Evolutionary conservation across 2,888 invertebrate genomes (phyloP), one percentile per base, ranked within the genome.

Genomic region (Drosophila ochracea): DNA sequence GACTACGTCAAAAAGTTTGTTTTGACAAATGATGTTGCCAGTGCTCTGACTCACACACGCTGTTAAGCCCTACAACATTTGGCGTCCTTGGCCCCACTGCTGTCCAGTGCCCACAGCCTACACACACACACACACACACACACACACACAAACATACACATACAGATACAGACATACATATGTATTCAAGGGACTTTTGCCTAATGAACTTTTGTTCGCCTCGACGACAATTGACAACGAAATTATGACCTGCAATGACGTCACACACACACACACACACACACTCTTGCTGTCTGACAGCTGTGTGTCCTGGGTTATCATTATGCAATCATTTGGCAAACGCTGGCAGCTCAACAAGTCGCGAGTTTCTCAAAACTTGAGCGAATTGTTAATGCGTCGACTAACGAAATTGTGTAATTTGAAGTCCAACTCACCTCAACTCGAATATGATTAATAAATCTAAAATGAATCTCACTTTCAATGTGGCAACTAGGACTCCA

Each of bases 11-110:
- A 84, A 84, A 87, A 85, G 89, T 85, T 89, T 86, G 80, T 89
- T 89, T 84, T 85, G 84, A 85, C 89, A 85, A 85, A 89, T 84
- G 87, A 89, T 89, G 84, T 82, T 80, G 89, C 77, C 35, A 55
- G 28, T 41, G 35, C 57, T 25, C 62, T 59, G 33, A 16, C 21
- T 33, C 33, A 47, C 47, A 21, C 47, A 47, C 47, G 16, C 25
- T 25, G 47, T 0, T 9, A 25, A 4, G 25, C 25, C 47, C 68
- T 71, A 70, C 67, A 57, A n/a, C 59, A 63, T 16, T 50, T 35
- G 68, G 50, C 70, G 79, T 81, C 80, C 82, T 80, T 73, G 78
- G 66, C 69, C 53, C 33, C 52, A n/a, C 52, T 52, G 52, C n/a
- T 50, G 19, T 11, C 16, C 52, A n/a, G 25, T n/a, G 55, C 7